phyloP scores from a whole-genome alignment of 2,888 invertebrate genomes.

The Sipunculus nudus region DNA sequence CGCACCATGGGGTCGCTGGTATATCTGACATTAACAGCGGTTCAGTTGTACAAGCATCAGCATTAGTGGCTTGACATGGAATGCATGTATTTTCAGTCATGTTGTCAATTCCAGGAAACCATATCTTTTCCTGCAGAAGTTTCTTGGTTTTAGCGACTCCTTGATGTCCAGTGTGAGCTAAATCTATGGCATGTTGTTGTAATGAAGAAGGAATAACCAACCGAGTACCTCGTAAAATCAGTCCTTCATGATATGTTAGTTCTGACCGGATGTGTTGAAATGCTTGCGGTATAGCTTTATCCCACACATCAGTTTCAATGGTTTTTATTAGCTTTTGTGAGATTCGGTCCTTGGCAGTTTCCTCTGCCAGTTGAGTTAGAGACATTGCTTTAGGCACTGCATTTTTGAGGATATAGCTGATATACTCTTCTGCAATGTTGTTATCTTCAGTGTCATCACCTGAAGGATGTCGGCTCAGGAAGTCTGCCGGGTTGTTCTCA shows the following conservation, averaged over 20 bases:
- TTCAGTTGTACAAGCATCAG: neutral
- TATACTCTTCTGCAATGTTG: slow-evolving; percentile 29
- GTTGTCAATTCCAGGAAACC: slow-evolving; percentile 35
- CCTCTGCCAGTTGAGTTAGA: slow-evolving; percentile 5
- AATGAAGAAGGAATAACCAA: slow-evolving; percentile 24
- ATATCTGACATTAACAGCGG: neutral
- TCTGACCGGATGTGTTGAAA: slow-evolving; percentile 3
- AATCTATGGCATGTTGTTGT: slow-evolving; percentile 23
- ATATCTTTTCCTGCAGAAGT: slow-evolving; percentile 35
- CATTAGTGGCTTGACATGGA: slow-evolving; percentile 19
- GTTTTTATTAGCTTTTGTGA: neutral
- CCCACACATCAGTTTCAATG: too few relatives aligned
- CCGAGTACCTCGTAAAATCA: neutral
- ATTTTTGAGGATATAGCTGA: slow-evolving; percentile 20
- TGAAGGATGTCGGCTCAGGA: slow-evolving; percentile 36
- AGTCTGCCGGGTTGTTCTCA: slow-evolving; percentile 40
- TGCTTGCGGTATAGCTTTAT: too few relatives aligned
- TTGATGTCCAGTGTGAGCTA: slow-evolving; percentile 42
- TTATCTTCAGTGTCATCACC: neutral
- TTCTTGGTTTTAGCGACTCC: slow-evolving; percentile 37
- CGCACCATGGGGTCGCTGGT: slow-evolving; percentile 6
- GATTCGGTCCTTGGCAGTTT: neutral
- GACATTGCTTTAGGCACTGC: slow-evolving; percentile 21
- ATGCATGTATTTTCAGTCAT: slow-evolving; percentile 18
- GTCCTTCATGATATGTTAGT: neutral